Conservation (phyloP, 2,888 invertebrate genomes). For the Linnaemya vulpina region DNA sequence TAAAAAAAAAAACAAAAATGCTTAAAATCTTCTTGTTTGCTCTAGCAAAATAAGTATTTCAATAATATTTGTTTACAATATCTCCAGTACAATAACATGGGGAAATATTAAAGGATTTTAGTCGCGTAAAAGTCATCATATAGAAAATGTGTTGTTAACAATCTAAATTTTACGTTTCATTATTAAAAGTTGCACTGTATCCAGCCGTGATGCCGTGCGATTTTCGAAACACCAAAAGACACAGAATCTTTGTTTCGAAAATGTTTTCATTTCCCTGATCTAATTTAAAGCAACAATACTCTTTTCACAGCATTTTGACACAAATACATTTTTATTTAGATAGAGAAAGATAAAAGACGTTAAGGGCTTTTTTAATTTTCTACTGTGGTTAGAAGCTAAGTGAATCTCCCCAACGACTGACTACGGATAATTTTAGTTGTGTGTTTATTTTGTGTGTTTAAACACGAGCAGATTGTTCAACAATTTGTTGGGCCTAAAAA, state of each 20-base stretch:
- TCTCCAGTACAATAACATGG: too few species aligned
- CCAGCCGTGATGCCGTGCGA: neutral
- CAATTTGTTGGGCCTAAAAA: conserved; percentile 8
- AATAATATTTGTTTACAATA: too few species aligned
- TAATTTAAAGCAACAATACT: conserved; percentile 4
- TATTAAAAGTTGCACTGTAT: neutral
- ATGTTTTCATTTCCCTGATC: conserved; percentile 18
- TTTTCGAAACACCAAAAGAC: neutral
- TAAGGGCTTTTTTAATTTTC: neutral
- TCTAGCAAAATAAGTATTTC: too few species aligned
- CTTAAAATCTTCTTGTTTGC: too few species aligned
- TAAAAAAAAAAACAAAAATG: too few species aligned
- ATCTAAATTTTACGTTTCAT: too few species aligned
- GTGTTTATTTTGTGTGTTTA: conserved; percentile 22
- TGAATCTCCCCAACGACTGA: conserved; percentile 49
- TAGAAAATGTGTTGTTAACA: too few species aligned
- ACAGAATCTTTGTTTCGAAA: neutral
- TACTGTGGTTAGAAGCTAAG: conserved; percentile 8
- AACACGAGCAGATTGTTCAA: conserved; percentile 32
- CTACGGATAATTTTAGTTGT: conserved; percentile 49
- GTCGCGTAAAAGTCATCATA: too few species aligned
- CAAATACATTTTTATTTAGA: conserved; percentile 1
- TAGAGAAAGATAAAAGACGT: neutral
- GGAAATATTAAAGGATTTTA: too few species aligned
- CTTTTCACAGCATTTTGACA: conserved; percentile 22